Percentiles rank a stretch among this genome's conserved stretches.
Conservation (phyloP, 2,888 invertebrate genomes). For the Sipha maydis region DNA sequence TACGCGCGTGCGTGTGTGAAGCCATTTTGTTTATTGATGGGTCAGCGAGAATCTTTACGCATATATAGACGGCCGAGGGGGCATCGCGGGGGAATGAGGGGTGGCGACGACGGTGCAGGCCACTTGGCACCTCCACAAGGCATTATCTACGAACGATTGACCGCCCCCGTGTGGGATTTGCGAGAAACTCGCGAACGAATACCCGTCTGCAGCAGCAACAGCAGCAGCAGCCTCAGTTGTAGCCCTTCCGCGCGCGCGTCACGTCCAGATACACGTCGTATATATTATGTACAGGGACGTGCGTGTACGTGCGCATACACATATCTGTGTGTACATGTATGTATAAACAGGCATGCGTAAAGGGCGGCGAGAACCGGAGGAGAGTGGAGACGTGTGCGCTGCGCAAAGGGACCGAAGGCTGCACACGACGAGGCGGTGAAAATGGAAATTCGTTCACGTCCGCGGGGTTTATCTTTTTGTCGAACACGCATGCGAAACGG, state of each 20-base stretch:
- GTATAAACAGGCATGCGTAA: not conserved
- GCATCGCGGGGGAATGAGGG: not conserved
- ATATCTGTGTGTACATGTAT: too few relatives aligned
- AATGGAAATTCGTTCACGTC: constrained; percentile 61
- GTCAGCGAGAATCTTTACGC: constrained; percentile 61
- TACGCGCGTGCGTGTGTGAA: not conserved
- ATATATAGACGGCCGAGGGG: not conserved
- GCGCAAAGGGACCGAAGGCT: not conserved
- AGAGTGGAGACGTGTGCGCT: not conserved
- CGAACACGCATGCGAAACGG: constrained; percentile 31
- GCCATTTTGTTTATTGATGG: constrained; percentile 61
- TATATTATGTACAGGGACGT: too few relatives aligned
- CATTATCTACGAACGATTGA: constrained; percentile 62
- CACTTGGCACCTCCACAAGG: constrained; percentile 54
- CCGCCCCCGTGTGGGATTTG: constrained; percentile 57
- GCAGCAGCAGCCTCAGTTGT: too few relatives aligned
- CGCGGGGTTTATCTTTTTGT: constrained; percentile 57
- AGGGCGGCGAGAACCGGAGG: not conserved
- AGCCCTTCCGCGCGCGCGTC: too few relatives aligned
- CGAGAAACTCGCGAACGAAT: not conserved
- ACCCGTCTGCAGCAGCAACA: too few relatives aligned
- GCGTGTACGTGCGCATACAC: too few relatives aligned
- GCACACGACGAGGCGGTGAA: not conserved
- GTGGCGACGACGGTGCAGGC: not conserved
- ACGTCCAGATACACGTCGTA: too few relatives aligned